These are phyloP conservation scores for Acleris cristana DNA, from an alignment of 2,888 invertebrate genomes.

Conservation along the genomic window DNA sequence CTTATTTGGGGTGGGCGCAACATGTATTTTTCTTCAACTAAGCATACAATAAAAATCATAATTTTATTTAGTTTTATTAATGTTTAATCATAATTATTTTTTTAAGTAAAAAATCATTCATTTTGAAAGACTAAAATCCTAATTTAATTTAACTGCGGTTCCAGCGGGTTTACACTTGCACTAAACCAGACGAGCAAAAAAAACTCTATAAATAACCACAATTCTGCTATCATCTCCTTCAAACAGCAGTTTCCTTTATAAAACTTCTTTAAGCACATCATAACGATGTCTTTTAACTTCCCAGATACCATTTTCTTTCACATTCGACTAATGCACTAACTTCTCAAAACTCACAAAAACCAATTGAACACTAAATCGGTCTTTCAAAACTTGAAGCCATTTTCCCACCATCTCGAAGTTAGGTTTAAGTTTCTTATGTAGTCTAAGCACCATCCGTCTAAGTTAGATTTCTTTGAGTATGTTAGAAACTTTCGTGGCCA, in stretches of 20 bases:
- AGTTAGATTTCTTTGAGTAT: constrained; percentile 49
- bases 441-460: constrained; percentile 34
- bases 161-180: no score
- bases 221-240: neutral
- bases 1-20: no score
- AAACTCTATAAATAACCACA: neutral
- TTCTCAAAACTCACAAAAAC: constrained; percentile 13
- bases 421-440: constrained; percentile 25
- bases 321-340: constrained; percentile 26
- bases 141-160: no score
- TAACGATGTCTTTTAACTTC: constrained; percentile 25
- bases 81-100: no score
- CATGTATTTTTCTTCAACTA: no score
- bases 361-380: constrained; percentile 32
- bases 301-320: constrained; percentile 25
- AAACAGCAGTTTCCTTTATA: constrained; percentile 3
- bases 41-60: no score
- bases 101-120: no score
- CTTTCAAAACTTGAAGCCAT: constrained; percentile 29
- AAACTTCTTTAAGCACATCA: constrained; percentile 8
- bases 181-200: no score
- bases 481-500: constrained; percentile 46
- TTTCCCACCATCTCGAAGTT: constrained; percentile 23
- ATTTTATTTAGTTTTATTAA: no score
- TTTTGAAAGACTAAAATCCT: no score